A percentile compares a stretch with the other conserved stretches of the same genome.
These are phyloP conservation scores for Lamprotornis superbus DNA, from an alignment of 2,113 vertebrate genomes.

Conservation along the genomic window DNA sequence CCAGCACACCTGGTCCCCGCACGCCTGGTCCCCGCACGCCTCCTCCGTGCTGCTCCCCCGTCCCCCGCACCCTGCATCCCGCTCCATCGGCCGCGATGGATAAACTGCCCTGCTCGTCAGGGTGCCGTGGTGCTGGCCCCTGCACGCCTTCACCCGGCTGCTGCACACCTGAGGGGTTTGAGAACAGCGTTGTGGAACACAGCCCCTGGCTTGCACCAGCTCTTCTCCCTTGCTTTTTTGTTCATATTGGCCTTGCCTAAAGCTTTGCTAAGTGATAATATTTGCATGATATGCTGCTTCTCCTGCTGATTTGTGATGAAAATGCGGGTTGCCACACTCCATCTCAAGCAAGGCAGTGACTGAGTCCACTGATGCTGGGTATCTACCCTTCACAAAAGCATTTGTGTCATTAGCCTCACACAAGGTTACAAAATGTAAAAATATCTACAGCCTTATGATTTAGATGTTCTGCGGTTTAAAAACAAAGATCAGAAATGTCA, in stretches of 20 bases:
- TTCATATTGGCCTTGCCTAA: neutral
- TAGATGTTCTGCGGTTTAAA: neutral
- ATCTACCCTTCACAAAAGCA: neutral
- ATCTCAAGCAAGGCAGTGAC: neutral
- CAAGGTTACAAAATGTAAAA: neutral
- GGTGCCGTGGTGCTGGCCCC: neutral
- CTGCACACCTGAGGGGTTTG: neutral
- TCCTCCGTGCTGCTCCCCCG: accelerated
- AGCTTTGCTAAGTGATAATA: neutral
- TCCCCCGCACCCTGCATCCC: accelerated
- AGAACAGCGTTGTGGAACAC: accelerated
- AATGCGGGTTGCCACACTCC: neutral
- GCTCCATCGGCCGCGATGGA: neutral
- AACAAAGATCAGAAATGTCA: neutral
- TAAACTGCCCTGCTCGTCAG: neutral
- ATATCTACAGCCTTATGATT: neutral
- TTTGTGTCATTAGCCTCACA: neutral
- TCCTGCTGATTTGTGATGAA: neutral
- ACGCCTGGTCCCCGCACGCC: too few species aligned
- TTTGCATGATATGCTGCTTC: neutral
- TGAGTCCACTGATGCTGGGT: neutral
- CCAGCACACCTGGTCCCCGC: too few species aligned
- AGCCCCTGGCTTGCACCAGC: neutral
- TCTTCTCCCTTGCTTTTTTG: neutral
- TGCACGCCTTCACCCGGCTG: neutral